phyloP scores from a whole-genome alignment of 2,113 vertebrate species.

The Sigmodon hispidus region DNA sequence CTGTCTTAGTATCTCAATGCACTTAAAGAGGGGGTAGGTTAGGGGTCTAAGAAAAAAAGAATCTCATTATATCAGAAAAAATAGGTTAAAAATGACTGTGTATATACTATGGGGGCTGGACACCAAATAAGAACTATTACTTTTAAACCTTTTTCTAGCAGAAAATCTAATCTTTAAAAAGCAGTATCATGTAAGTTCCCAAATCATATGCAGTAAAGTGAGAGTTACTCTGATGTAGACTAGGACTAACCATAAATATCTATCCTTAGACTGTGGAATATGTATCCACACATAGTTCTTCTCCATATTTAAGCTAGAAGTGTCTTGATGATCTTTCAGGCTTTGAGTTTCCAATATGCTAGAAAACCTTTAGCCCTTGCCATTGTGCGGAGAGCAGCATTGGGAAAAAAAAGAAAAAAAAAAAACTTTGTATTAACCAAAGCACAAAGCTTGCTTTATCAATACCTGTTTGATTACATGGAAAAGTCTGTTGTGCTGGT shows the following conservation, averaged over 20 bases:
- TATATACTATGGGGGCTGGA: not conserved
- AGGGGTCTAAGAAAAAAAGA: not conserved
- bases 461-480: not conserved
- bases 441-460: not conserved
- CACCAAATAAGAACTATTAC: constrained; percentile 10
- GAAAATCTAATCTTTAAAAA: constrained; percentile 12
- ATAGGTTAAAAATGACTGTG: not conserved
- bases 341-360: not conserved
- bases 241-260: not conserved
- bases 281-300: not conserved
- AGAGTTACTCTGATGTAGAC: not conserved
- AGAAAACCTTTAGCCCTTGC: constrained; percentile 8
- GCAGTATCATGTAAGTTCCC: not conserved
- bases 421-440: not conserved
- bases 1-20: not conserved
- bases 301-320: not conserved
- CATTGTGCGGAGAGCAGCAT: not conserved
- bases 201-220: constrained; percentile 14
- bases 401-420: constrained; percentile 27
- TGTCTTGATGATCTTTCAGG: not conserved
- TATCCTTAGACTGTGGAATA: not conserved
- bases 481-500: not conserved
- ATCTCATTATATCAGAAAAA: not conserved
- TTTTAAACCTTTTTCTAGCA: not conserved
- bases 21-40: not conserved